Conservation (phyloP, 2,888 invertebrate species). For the Lysandra coridon region DNA sequence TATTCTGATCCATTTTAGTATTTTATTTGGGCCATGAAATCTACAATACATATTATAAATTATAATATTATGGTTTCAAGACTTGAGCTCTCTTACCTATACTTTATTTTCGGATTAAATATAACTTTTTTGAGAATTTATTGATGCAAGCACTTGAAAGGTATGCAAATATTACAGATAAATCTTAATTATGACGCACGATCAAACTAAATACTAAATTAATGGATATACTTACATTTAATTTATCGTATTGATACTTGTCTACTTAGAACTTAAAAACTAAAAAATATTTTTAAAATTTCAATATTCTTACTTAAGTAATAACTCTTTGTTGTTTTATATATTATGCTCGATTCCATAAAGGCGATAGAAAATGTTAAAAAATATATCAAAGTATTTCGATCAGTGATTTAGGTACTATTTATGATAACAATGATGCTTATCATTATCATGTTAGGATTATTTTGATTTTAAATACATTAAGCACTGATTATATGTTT, state of each 20-base stretch:
- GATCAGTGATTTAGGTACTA: background rate
- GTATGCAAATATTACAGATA: background rate
- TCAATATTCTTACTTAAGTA: background rate
- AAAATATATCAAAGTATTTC: background rate
- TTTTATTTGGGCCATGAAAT: too few relatives aligned
- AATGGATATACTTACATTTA: too few relatives aligned
- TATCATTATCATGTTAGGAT: slow-evolving; percentile 9
- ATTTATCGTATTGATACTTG: too few relatives aligned
- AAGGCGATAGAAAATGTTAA: background rate
- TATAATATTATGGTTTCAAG: background rate
- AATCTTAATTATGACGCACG: background rate
- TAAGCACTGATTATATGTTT: slow-evolving; percentile 1
- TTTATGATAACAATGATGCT: background rate
- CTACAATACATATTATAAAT: background rate
- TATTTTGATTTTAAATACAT: slow-evolving; percentile 11
- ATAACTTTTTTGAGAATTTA: background rate
- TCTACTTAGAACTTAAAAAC: too few relatives aligned
- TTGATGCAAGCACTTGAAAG: background rate
- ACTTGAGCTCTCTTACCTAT: background rate
- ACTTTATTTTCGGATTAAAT: background rate
- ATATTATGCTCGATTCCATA: too few relatives aligned
- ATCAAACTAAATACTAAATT: background rate
- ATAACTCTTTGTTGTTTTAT: background rate
- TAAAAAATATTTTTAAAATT: background rate
- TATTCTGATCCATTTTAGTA: background rate